A percentile compares a stretch with the other conserved stretches of the same genome.
These are phyloP conservation scores for Takifugu bimaculatus DNA, from an alignment of 2,113 vertebrate species.

Conservation along the genomic window DNA sequence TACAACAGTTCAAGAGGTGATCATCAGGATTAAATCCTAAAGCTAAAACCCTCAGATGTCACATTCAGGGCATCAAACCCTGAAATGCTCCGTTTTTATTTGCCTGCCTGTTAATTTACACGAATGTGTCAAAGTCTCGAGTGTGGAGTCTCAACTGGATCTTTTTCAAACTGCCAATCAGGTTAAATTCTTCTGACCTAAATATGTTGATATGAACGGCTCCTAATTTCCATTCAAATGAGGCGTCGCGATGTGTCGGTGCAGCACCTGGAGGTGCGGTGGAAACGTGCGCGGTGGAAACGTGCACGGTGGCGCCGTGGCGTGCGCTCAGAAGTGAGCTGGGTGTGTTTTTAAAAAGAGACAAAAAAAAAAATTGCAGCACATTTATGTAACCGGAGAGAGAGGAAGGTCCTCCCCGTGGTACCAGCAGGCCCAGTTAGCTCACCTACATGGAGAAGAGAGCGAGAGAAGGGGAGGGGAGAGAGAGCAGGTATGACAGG, in stretches of 20 bases:
- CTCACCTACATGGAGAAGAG: slow-evolving; percentile 72
- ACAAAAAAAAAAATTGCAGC: slow-evolving; percentile 21
- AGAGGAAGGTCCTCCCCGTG: slow-evolving; percentile 57
- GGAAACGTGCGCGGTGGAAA: background rate
- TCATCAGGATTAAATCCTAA: too few relatives aligned
- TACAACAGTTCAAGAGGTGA: too few relatives aligned
- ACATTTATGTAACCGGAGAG: slow-evolving; percentile 43
- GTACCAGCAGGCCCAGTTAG: slow-evolving; percentile 74
- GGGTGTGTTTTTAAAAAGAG: slow-evolving; percentile 3
- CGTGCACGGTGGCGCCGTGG: slow-evolving; percentile 14
- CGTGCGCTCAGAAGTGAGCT: slow-evolving; percentile 5
- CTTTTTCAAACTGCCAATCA: too few relatives aligned
- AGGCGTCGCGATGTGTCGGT: too few relatives aligned
- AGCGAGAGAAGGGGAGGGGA: slow-evolving; percentile 20
- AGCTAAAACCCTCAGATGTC: too few relatives aligned
- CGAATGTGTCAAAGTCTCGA: too few relatives aligned
- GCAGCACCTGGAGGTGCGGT: background rate
- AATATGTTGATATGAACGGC: background rate
- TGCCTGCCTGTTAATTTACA: too few relatives aligned
- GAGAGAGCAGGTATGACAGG: slow-evolving; percentile 9
- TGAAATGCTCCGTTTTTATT: too few relatives aligned
- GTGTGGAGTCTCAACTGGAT: too few relatives aligned
- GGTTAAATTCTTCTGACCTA: too few relatives aligned
- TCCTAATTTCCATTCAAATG: background rate
- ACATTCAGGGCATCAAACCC: too few relatives aligned